Percentiles rank a stretch among this genome's conserved stretches.
These are phyloP conservation scores for Sinocyclocheilus grahami DNA, from an alignment of 2,113 vertebrate genomes.

Conservation along the genomic window DNA sequence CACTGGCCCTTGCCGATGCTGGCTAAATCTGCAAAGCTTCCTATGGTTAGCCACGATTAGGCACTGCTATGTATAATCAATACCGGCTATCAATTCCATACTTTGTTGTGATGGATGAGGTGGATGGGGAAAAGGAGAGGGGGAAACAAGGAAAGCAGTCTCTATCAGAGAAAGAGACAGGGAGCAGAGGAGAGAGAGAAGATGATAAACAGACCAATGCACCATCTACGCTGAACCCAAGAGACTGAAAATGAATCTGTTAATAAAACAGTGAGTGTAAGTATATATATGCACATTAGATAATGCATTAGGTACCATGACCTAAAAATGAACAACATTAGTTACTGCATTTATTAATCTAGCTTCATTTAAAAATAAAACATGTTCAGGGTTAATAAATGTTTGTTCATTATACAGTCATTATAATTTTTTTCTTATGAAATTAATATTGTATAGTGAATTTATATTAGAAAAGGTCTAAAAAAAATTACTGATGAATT, in stretches of 20 bases:
- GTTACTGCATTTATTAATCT: neutral
- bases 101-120: slow-evolving; percentile 87
- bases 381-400: too few species aligned
- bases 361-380: neutral
- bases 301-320: slow-evolving; percentile 1
- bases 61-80: slow-evolving; percentile 93
- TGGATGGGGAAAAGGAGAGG: slow-evolving; percentile 44
- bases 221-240: neutral
- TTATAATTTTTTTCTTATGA: too few species aligned
- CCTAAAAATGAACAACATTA: slow-evolving; percentile 11
- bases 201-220: neutral
- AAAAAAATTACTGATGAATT: too few species aligned
- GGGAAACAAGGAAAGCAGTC: slow-evolving; percentile 30
- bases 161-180: neutral
- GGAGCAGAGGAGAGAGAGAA: slow-evolving; percentile 13
- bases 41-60: slow-evolving; percentile 96
- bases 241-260: neutral
- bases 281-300: neutral
- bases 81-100: slow-evolving; percentile 95
- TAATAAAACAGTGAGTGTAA: neutral
- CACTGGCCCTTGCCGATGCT: slow-evolving; percentile 86
- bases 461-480: too few species aligned
- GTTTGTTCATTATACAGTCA: too few species aligned
- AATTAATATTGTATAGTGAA: too few species aligned
- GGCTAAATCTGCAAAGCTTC: slow-evolving; percentile 95